Conservation (phyloP, 2,113 vertebrate genomes). For the Rhea americana region DNA sequence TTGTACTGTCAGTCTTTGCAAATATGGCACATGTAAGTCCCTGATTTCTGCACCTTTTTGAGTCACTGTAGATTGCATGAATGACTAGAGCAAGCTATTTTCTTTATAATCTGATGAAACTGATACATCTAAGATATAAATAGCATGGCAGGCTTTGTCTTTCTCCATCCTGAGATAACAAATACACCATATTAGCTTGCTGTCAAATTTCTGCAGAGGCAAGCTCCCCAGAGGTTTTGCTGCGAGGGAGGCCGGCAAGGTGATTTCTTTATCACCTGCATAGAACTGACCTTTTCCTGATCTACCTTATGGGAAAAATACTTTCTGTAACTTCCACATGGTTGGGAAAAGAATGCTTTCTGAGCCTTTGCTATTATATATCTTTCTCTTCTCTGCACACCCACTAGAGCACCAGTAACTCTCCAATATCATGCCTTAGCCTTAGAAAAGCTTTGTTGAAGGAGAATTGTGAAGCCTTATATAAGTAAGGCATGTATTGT, state of each 20-base stretch:
- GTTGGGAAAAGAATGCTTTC: neutral
- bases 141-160: neutral
- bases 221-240: neutral
- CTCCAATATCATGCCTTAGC: neutral
- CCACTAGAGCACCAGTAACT: neutral
- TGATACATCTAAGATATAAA: neutral
- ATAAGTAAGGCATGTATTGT: neutral
- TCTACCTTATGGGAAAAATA: neutral
- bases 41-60: neutral
- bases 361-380: neutral
- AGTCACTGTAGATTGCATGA: neutral
- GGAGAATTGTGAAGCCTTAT: neutral
- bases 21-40: fast-evolving
- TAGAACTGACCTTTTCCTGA: neutral
- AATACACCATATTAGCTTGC: neutral
- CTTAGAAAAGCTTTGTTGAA: neutral
- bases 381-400: neutral
- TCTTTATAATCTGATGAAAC: neutral
- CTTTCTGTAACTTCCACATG: neutral
- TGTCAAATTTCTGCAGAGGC: neutral
- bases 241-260: neutral
- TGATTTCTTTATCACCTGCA: neutral
- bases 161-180: neutral
- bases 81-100: neutral
- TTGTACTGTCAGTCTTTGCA: neutral